Conservation (phyloP, 1,140 invertebrate genomes). For the Macrobrachium rosenbergii region DNA sequence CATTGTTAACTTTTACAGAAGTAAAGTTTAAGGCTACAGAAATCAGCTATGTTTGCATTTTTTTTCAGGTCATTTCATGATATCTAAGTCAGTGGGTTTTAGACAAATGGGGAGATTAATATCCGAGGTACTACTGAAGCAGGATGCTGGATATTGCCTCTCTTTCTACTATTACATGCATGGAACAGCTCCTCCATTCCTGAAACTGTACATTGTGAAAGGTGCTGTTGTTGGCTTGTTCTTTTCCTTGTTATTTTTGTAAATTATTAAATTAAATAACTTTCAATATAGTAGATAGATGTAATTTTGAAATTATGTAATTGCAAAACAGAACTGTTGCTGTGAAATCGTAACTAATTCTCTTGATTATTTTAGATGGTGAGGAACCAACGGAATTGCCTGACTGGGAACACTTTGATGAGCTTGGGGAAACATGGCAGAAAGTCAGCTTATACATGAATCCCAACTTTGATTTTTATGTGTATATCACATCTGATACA, state of each 20-base stretch:
- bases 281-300: background rate
- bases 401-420: conserved; percentile 31
- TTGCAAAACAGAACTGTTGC: no score
- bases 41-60: background rate
- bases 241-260: no score
- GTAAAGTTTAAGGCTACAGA: no score
- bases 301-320: background rate
- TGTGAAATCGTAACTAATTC: no score
- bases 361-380: background rate
- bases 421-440: conserved; percentile 53
- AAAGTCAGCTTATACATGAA: conserved; percentile 30
- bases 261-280: no score
- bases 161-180: conserved; percentile 53
- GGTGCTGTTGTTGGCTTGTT: background rate
- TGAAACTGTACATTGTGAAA: conserved; percentile 40
- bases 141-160: conserved; percentile 31
- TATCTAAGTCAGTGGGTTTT: background rate
- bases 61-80: conserved; percentile 46
- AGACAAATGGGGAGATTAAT: background rate
- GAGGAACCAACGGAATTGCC: background rate
- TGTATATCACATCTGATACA: background rate
- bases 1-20: background rate
- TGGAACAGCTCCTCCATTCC: conserved; percentile 24
- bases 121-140: conserved; percentile 1
- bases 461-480: background rate